A percentile compares a stretch with the other conserved stretches of the same genome.
Conservation (phyloP, 2,113 vertebrate genomes). For the Myanophis thanlyinensis region DNA sequence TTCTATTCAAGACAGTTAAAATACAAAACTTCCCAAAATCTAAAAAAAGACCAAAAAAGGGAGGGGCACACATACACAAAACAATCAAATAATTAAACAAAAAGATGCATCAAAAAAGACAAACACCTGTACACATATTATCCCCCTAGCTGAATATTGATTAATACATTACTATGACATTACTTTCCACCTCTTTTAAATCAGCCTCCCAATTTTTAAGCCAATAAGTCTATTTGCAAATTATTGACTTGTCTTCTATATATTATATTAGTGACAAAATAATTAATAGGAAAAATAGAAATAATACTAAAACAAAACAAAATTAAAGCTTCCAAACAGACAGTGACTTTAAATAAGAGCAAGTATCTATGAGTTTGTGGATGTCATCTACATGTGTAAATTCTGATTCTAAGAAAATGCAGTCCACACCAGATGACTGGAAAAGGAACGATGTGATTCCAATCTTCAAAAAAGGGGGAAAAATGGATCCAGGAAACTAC, state of each 20-base stretch:
- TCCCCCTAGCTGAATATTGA: background rate
- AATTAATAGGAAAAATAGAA: background rate
- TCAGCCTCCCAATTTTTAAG: background rate
- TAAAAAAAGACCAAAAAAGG: background rate
- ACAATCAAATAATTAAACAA: background rate
- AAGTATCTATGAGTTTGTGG: background rate
- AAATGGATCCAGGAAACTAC: background rate
- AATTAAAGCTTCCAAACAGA: background rate
- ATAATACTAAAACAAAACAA: background rate
- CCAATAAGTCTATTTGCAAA: background rate
- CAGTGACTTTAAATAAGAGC: background rate
- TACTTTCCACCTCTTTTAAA: background rate
- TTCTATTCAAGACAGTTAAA: background rate
- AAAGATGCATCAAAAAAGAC: background rate
- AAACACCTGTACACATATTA: background rate
- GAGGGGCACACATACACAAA: background rate
- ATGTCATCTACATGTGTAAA: background rate
- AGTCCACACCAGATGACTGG: background rate
- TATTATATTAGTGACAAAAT: background rate
- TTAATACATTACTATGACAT: background rate
- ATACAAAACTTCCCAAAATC: background rate
- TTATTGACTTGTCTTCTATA: background rate
- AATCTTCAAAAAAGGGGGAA: background rate
- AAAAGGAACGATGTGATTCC: background rate
- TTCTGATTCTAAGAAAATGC: background rate